Evolutionary conservation across 2,797 vertebrate genomes (phyloP).

Genomic region (Picus viridis): DNA sequence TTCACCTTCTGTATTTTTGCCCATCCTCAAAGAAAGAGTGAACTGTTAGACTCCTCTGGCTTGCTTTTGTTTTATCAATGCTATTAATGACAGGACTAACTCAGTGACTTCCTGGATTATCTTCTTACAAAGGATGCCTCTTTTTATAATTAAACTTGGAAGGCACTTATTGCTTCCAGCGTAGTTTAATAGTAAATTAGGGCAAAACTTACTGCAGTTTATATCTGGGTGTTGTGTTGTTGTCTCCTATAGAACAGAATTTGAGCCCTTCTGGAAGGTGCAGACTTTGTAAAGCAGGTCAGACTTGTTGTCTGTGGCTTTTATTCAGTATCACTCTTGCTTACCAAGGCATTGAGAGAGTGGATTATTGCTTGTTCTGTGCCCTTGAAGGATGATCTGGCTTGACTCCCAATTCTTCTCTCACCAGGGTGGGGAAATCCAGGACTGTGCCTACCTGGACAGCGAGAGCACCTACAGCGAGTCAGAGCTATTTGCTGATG

Average conservation of each 20-base stretch:
- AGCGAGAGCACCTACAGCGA: conserved; percentile 81
- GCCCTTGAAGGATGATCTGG: background rate
- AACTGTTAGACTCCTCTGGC: background rate
- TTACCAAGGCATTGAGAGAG: background rate
- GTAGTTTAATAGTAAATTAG: background rate
- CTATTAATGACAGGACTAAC: background rate
- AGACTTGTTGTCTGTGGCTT: background rate
- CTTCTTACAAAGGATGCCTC: background rate
- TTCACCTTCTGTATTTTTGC: background rate
- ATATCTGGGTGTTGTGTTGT: background rate
- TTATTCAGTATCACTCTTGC: background rate
- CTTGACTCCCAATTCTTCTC: background rate
- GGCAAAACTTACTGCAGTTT: background rate
- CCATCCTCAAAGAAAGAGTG: background rate
- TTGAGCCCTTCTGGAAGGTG: background rate
- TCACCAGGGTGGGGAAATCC: conserved; percentile 80
- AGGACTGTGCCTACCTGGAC: conserved; percentile 81
- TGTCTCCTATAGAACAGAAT: background rate
- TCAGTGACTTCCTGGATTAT: background rate
- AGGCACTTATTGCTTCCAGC: background rate
- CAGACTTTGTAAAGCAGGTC: background rate
- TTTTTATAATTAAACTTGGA: background rate
- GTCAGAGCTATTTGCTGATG: conserved; percentile 81
- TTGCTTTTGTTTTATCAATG: background rate
- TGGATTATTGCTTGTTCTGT: background rate